phyloP scores from a whole-genome alignment of 2,888 invertebrate species.

The Ceratothoa steindachneri region DNA sequence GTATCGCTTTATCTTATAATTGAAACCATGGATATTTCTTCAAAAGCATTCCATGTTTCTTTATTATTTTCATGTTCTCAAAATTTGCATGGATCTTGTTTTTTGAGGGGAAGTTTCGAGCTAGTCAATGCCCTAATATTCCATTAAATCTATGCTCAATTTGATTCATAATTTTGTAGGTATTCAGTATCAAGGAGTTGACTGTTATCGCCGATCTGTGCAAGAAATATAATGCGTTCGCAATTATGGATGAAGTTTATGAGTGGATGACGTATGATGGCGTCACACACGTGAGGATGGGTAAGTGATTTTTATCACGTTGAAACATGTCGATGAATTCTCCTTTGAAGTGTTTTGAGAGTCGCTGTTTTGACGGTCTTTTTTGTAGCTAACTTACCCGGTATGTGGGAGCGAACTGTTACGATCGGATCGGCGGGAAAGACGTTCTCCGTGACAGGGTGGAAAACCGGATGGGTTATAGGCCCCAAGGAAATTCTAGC shows the following conservation, averaged over 20 bases:
- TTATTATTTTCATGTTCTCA: no score
- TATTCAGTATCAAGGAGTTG: constrained; percentile 67
- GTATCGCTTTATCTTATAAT: no score
- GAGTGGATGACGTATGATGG: constrained; percentile 92
- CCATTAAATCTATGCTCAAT: no score
- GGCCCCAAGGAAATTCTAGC: constrained; percentile 68
- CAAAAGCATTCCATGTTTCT: no score
- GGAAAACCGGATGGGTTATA: constrained; percentile 96
- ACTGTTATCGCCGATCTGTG: constrained; percentile 78
- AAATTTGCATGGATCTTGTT: no score
- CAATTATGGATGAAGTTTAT: constrained; percentile 94
- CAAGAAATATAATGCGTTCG: constrained; percentile 84
- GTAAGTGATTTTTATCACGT: constrained; percentile 57
- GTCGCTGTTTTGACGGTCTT: no score
- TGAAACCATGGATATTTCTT: no score
- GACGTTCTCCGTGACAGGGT: constrained; percentile 95
- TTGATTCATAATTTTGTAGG: no score
- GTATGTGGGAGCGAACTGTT: constrained; percentile 95
- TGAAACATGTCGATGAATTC: no score
- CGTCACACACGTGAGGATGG: constrained; percentile 80
- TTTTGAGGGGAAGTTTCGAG: no score
- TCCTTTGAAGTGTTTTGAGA: no score
- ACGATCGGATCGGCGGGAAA: constrained; percentile 97
- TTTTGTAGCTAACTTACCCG: constrained; percentile 68
- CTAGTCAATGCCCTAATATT: no score